Conservation (phyloP, 1,140 invertebrate species). For the Drosophila funebris region DNA sequence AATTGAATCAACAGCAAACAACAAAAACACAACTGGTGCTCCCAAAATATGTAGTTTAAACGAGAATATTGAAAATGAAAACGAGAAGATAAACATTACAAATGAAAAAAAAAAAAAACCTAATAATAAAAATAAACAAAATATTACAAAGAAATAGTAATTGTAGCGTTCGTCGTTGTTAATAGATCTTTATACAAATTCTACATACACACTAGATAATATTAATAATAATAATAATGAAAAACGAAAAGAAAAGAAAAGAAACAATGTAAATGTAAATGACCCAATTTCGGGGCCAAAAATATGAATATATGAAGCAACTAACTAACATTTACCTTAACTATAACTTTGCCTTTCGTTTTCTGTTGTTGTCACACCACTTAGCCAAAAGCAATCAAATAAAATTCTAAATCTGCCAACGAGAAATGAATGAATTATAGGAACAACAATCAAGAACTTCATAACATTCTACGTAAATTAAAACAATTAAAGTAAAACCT, state of each 20-base stretch:
- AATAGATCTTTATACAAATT: conserved; percentile 64
- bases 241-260: background rate
- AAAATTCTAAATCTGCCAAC: conserved; percentile 48
- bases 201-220: conserved; percentile 36
- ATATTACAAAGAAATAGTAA: conserved; percentile 50
- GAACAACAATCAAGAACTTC: conserved; percentile 41
- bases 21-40: conserved; percentile 66
- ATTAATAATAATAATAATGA: conserved; percentile 18
- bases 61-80: conserved; percentile 27
- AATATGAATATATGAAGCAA: conserved; percentile 7
- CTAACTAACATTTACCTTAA: conserved; percentile 29
- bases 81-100: conserved; percentile 37
- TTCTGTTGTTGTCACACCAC: conserved; percentile 22
- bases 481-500: conserved; percentile 1
- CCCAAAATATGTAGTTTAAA: conserved; percentile 60
- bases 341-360: conserved; percentile 20
- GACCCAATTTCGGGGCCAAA: conserved; percentile 24
- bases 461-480: conserved; percentile 44
- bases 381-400: conserved; percentile 46
- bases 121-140: no score
- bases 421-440: conserved; percentile 34
- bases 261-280: background rate
- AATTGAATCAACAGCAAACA: conserved; percentile 16
- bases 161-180: conserved; percentile 69
- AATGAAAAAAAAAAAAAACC: conserved; percentile 14